phyloP scores from a whole-genome alignment of 2,113 vertebrate species.

The Atrichornis clamosus region DNA sequence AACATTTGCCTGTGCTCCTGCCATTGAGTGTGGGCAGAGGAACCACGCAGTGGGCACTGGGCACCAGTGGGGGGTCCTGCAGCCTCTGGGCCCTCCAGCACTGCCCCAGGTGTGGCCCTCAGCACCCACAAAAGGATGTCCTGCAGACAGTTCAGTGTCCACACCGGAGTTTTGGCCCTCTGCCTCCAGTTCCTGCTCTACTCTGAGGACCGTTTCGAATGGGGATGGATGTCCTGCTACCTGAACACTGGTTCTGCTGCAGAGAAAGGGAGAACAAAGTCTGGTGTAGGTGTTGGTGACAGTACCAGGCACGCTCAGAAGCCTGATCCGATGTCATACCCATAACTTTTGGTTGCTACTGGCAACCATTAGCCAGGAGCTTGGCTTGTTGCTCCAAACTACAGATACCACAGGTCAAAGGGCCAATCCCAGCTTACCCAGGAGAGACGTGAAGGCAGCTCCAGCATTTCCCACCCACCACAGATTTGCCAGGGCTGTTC shows the following conservation, averaged over 20 bases:
- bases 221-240: background rate
- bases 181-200: background rate
- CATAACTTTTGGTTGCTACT: background rate
- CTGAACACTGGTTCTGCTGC: background rate
- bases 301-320: background rate
- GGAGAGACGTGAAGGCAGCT: background rate
- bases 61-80: background rate
- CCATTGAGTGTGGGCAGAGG: background rate
- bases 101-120: background rate
- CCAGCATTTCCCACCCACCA: background rate
- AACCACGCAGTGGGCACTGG: background rate
- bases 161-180: background rate
- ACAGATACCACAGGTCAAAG: background rate
- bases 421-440: background rate
- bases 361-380: background rate
- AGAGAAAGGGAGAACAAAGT: background rate
- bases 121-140: background rate
- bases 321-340: background rate
- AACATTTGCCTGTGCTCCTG: rapidly evolving
- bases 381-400: background rate
- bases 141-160: rapidly evolving
- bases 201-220: background rate
- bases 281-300: background rate
- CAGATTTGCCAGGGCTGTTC: background rate
- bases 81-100: background rate